phyloP scores from a whole-genome alignment of 2,113 vertebrate genomes.

The Aleadryas rufinucha region DNA sequence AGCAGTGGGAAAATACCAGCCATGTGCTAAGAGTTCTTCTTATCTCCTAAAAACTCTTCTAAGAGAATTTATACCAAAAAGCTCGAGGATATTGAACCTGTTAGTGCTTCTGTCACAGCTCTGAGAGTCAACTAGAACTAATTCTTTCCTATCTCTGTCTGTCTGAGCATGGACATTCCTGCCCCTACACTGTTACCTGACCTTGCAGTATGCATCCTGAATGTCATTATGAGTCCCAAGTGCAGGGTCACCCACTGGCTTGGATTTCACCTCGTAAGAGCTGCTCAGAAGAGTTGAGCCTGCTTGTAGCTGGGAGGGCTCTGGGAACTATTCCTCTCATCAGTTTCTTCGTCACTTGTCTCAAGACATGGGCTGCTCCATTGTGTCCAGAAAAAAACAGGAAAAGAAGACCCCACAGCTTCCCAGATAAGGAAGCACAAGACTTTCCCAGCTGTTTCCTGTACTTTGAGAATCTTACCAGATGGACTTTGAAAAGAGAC shows the following conservation, averaged over 20 bases:
- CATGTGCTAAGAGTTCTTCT: not conserved
- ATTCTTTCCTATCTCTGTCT: not conserved
- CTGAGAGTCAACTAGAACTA: not conserved
- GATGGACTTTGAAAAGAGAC: not conserved
- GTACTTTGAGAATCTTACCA: not conserved
- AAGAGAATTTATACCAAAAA: not conserved
- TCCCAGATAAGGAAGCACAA: not conserved
- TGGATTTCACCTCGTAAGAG: not conserved
- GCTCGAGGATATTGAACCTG: not conserved
- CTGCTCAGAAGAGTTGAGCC: not conserved
- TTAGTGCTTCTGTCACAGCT: not conserved
- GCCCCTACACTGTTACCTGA: not conserved
- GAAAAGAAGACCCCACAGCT: not conserved
- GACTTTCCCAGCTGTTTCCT: not conserved
- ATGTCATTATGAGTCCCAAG: not conserved
- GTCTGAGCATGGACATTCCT: not conserved
- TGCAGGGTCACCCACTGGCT: not conserved
- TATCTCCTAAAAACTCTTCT: not conserved
- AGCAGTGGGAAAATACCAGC: not conserved
- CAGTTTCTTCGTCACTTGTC: not conserved
- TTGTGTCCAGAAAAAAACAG: not conserved
- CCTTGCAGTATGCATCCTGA: not conserved
- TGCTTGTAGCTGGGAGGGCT: not conserved
- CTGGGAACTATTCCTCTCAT: not conserved
- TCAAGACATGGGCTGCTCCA: not conserved